Evolutionary conservation across 2,113 vertebrate species (phyloP).

Genomic region (Ptyas mucosa): DNA sequence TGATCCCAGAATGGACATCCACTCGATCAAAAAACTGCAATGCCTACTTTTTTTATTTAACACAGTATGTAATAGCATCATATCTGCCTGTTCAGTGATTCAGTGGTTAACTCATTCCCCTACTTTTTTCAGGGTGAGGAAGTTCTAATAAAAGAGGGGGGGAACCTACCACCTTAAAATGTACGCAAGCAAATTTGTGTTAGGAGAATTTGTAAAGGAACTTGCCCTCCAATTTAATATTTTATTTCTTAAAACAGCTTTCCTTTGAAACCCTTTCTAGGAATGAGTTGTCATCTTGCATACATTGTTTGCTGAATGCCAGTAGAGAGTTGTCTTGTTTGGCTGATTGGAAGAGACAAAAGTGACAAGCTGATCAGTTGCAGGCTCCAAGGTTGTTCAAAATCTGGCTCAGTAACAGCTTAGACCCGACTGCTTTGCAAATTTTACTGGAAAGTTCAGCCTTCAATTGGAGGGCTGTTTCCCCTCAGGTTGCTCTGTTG

Average conservation of each 20-base stretch:
- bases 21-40: not conserved
- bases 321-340: not conserved
- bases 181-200: not conserved
- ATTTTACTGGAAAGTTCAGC: not conserved
- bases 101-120: not conserved
- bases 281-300: not conserved
- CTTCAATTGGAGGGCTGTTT: not conserved
- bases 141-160: not conserved
- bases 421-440: not conserved
- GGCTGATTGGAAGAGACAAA: not conserved
- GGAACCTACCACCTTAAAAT: not conserved
- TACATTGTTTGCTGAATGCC: not conserved
- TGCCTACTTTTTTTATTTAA: not conserved
- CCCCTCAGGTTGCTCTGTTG: not conserved
- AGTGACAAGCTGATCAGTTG: not conserved
- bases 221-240: not conserved
- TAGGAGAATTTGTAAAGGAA: not conserved
- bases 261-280: not conserved
- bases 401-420: not conserved
- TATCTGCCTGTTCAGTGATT: not conserved
- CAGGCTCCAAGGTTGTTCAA: conserved; percentile 10
- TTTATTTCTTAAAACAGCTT: not conserved
- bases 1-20: not conserved
- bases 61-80: not conserved
- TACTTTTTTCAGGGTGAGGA: not conserved